phyloP scores from a whole-genome alignment of 2,888 invertebrate species.

The Eristalinus sepulchralis region DNA sequence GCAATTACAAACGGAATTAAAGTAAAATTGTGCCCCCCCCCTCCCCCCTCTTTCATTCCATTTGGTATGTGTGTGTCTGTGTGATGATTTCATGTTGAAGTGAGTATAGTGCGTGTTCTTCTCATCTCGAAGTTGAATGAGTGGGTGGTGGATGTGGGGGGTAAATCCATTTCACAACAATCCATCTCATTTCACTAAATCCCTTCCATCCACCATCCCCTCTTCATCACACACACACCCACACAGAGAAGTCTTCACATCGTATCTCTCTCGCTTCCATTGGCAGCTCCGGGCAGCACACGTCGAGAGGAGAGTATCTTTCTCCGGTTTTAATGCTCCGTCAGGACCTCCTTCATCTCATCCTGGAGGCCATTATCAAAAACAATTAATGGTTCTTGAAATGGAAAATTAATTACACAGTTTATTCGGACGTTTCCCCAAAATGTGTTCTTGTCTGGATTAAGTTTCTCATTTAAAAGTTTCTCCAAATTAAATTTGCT shows the following conservation, averaged over 20 bases:
- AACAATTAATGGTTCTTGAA: constrained; percentile 75
- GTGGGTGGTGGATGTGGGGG: neutral
- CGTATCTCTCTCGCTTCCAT: constrained; percentile 11
- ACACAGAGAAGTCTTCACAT: neutral
- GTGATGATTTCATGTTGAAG: neutral
- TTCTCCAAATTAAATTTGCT: constrained; percentile 75
- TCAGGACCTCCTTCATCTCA: constrained; percentile 58
- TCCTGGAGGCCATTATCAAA: constrained; percentile 73
- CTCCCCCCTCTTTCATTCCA: neutral
- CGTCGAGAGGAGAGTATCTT: constrained; percentile 44
- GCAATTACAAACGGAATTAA: constrained; percentile 71
- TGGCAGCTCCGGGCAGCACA: constrained; percentile 58
- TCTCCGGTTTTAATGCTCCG: constrained; percentile 46
- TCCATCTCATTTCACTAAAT: constrained; percentile 70
- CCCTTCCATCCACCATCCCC: constrained; percentile 25
- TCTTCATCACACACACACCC: constrained; percentile 10
- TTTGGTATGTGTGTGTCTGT: neutral
- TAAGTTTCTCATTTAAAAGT: constrained; percentile 75
- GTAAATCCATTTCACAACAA: constrained; percentile 68
- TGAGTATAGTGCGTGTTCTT: constrained; percentile 22
- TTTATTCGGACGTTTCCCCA: constrained; percentile 75
- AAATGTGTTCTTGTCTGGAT: constrained; percentile 74
- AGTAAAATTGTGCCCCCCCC: constrained; percentile 65
- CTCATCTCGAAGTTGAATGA: constrained; percentile 12
- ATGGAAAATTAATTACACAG: constrained; percentile 75